Percentiles rank a stretch among this genome's conserved stretches.
phyloP scores from a whole-genome alignment of 2,113 vertebrate genomes.

The Elephantulus edwardii region DNA sequence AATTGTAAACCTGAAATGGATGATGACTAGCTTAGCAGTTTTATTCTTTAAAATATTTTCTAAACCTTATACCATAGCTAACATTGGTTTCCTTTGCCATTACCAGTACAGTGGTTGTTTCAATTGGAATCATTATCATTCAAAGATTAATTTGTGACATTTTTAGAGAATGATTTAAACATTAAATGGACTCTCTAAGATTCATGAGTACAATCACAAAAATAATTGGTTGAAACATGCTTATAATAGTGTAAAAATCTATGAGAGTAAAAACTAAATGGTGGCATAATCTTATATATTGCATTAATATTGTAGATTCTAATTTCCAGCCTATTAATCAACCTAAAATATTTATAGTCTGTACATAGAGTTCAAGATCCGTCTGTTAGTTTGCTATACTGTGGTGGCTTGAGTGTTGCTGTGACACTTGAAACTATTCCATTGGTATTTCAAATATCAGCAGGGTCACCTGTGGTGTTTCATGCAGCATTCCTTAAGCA shows the following conservation, averaged over 20 bases:
- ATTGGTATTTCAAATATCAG: too few relatives aligned
- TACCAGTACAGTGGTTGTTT: slow-evolving; percentile 59
- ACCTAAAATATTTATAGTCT: not conserved
- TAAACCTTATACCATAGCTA: slow-evolving; percentile 46
- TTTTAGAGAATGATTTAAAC: slow-evolving; percentile 69
- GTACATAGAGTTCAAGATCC: too few relatives aligned
- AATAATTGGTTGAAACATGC: not conserved
- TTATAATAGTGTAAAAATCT: slow-evolving; percentile 2
- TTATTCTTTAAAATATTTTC: slow-evolving; percentile 63
- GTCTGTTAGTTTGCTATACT: too few relatives aligned
- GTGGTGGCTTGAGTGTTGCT: too few relatives aligned
- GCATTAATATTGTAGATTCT: not conserved
- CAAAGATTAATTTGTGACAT: slow-evolving; percentile 67
- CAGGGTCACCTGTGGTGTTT: too few relatives aligned
- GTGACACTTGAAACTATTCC: too few relatives aligned
- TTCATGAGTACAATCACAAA: not conserved
- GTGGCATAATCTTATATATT: not conserved
- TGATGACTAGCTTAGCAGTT: slow-evolving; percentile 52
- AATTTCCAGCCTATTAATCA: not conserved
- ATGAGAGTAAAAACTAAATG: not conserved
- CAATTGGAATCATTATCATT: slow-evolving; percentile 60
- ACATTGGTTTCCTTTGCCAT: slow-evolving; percentile 70
- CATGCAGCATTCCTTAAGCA: too few relatives aligned
- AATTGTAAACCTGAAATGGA: slow-evolving; percentile 48
- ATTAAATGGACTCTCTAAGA: slow-evolving; percentile 46